Base-by-base conservation (phyloP, 2,888 invertebrate genomes). In the Melinaea menophilus region DNA sequence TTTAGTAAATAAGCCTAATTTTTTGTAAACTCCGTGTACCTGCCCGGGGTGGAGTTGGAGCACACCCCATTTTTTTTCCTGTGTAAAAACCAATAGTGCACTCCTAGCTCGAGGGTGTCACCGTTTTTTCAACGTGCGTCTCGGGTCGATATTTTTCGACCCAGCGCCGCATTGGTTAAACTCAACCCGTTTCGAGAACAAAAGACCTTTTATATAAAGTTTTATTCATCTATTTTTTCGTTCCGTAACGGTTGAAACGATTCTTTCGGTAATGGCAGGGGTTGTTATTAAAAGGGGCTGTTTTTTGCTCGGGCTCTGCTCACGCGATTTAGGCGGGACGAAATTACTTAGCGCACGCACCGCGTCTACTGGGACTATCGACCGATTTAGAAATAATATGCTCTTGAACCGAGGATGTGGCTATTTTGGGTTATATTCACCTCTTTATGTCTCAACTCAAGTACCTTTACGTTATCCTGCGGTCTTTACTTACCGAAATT, bases 211-310 rank as follows among this genome's bases (percentile, higher is more conserved):
- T 88, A 86, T 88, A 77, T 88, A 85, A 81, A 83, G 79, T 77
- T 76, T 81, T 85, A 85, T 89, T 86, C 86, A 84, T 88, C 79
- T 79, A 82, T 86, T 88, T 88, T 89, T 88, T 86, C 79, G 76
- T 76, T 71, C 75, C 76, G 72, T 85, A 89, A 90, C 89, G 88
- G 90, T 85, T 79, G 79, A 73, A 78, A 67, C 82, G 82, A 82
- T 85, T 86, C 84, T 86, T 87, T 88, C 85, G 86, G 84, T 85
- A 86, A 86, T 87, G 79, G 82, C 81, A 79, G 79, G 90, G 87
- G 83, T 82, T 81, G 79, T 71, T 77, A 78, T 79, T 79, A 79
- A 78, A 79, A 79, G 84, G 85, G 78, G 75, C 79, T 77, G 78
- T 87, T 89, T 85, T 90, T 88, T 88, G 82, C 80, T 73, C 71